A percentile compares a stretch with the other conserved stretches of the same genome.
phyloP scores from a whole-genome alignment of 2,888 invertebrate species.

The Morpho helenor region DNA sequence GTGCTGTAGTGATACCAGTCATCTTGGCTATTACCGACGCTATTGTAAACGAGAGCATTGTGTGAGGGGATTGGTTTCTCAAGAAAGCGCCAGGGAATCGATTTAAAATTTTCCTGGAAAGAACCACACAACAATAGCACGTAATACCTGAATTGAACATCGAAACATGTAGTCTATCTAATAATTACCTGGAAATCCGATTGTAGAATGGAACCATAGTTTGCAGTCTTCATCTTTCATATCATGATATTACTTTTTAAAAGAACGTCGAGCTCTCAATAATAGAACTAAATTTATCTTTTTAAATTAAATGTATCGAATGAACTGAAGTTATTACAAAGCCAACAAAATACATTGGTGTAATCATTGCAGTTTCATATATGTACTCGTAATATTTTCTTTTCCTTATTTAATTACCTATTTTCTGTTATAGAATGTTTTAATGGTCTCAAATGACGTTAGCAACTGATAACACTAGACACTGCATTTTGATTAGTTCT shows the following conservation, averaged over 20 bases:
- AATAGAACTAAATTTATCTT: too few species aligned
- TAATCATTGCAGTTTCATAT: too few species aligned
- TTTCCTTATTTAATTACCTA: too few species aligned
- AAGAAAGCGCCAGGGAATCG: constrained; percentile 68
- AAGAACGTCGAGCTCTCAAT: neutral
- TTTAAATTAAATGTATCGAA: too few species aligned
- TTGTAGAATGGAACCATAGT: neutral
- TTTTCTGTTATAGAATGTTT: too few species aligned
- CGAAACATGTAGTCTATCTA: constrained; percentile 36
- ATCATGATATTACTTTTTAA: neutral
- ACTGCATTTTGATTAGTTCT: too few species aligned
- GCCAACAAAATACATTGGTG: too few species aligned
- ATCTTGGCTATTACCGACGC: constrained; percentile 55
- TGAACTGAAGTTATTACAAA: too few species aligned
- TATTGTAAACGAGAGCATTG: constrained; percentile 68
- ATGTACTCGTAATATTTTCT: too few species aligned
- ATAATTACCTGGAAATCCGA: constrained; percentile 28
- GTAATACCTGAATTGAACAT: constrained; percentile 59
- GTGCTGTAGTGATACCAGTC: constrained; percentile 55
- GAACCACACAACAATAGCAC: constrained; percentile 61
- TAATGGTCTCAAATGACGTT: too few species aligned
- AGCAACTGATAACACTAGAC: too few species aligned
- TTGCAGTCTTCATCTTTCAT: neutral
- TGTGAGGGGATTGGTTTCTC: constrained; percentile 69
- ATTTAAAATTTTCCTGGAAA: constrained; percentile 72